These are phyloP conservation scores for Drosophila pallidifrons DNA, from an alignment of 1,140 invertebrate genomes.

Conservation along the genomic window DNA sequence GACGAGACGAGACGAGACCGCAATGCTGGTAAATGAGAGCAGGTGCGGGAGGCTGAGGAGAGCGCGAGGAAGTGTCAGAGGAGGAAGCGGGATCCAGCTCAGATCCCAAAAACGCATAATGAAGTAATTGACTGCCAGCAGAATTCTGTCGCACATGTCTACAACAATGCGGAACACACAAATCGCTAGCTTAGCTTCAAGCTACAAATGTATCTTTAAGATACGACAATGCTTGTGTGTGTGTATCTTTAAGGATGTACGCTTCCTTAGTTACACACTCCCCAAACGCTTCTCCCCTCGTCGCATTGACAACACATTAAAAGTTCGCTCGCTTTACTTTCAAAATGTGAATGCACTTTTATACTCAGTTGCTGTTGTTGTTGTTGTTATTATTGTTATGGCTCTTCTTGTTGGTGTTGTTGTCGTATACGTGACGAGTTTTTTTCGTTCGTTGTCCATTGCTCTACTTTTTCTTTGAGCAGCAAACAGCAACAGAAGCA, in stretches of 20 bases:
- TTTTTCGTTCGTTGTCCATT: slow-evolving; percentile 46
- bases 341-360: slow-evolving; percentile 80
- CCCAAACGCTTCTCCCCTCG: neutral
- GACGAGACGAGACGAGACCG: slow-evolving; percentile 8
- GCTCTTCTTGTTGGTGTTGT: slow-evolving; percentile 2
- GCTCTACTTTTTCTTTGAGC: slow-evolving; percentile 67
- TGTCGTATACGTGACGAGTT: slow-evolving; percentile 65
- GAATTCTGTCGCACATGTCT: slow-evolving; percentile 53
- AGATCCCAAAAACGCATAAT: slow-evolving; percentile 60
- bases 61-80: neutral
- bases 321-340: slow-evolving; percentile 73
- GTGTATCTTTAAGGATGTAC: slow-evolving; percentile 41
- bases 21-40: neutral
- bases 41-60: neutral
- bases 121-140: slow-evolving; percentile 66
- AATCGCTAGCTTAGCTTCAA: slow-evolving; percentile 40
- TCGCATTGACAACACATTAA: slow-evolving; percentile 63
- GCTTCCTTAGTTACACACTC: slow-evolving; percentile 5
- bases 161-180: slow-evolving; percentile 39
- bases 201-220: slow-evolving; percentile 54
- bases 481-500: neutral
- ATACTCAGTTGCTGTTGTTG: slow-evolving; percentile 38
- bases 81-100: neutral
- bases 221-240: neutral
- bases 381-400: slow-evolving; percentile 32